Percentiles rank a stretch among this genome's conserved stretches.
Evolutionary conservation across 2,113 vertebrate genomes (phyloP).

Genomic region (Microcebus ravelobensis): DNA sequence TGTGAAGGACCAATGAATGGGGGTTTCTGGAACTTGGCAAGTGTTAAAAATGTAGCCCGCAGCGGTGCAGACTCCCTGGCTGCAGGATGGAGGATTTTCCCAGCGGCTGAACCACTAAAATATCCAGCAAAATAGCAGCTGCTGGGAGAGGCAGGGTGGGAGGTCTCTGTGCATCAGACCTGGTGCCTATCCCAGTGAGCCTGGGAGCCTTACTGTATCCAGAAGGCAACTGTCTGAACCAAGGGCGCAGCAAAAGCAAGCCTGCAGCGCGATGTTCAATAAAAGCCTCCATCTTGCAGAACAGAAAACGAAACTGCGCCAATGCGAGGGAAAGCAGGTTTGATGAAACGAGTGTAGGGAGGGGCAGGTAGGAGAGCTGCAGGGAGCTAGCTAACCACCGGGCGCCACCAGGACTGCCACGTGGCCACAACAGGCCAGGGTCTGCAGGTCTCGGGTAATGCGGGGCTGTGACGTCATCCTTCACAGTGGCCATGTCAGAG

Average conservation of each 20-base stretch:
- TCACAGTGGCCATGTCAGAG: background rate
- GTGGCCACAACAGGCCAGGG: background rate
- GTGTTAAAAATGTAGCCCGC: conserved; percentile 38
- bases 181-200: background rate
- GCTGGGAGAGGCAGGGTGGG: background rate
- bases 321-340: background rate
- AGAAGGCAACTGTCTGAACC: background rate
- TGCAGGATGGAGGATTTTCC: background rate
- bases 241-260: background rate
- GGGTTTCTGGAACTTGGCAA: background rate
- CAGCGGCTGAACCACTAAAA: background rate
- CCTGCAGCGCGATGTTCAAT: background rate
- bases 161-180: background rate
- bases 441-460: background rate
- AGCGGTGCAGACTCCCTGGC: background rate
- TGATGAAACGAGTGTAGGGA: background rate
- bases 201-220: background rate
- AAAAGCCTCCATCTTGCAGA: background rate
- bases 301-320: background rate
- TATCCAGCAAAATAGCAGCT: background rate
- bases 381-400: fast-evolving
- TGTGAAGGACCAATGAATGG: background rate
- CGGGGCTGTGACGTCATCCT: background rate
- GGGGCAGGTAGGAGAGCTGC: background rate
- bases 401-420: background rate